Percentiles rank a stretch among this genome's conserved stretches.
Conservation (phyloP, 1,140 invertebrate species). For the Macrocentrus cingulum region DNA sequence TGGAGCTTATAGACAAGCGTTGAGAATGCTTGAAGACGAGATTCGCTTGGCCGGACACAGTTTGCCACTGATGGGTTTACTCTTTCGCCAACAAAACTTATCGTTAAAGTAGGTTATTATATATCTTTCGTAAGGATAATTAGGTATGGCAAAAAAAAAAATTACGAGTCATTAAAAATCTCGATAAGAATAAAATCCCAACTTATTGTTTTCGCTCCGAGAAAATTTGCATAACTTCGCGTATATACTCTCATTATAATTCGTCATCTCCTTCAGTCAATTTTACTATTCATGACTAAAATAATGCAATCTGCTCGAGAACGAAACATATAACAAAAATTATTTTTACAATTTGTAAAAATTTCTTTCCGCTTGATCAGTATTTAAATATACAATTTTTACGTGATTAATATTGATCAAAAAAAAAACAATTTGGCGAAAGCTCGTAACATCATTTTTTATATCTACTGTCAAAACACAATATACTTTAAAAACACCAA, state of each 20-base stretch:
- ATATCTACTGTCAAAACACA: too few relatives aligned
- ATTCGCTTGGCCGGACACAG: background rate
- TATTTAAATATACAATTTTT: too few relatives aligned
- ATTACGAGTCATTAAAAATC: background rate
- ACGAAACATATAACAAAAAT: too few relatives aligned
- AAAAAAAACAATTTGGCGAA: too few relatives aligned
- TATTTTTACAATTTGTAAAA: too few relatives aligned
- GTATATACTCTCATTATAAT: background rate
- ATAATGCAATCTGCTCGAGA: background rate
- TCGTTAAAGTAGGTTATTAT: background rate
- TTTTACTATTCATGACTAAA: background rate
- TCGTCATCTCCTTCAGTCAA: too few relatives aligned
- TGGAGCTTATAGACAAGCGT: slow-evolving; percentile 7
- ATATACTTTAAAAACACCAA: too few relatives aligned
- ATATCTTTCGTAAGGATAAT: background rate
- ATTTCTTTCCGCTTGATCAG: too few relatives aligned
- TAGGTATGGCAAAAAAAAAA: background rate
- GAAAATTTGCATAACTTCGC: background rate
- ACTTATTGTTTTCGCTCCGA: too few relatives aligned
- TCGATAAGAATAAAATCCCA: too few relatives aligned
- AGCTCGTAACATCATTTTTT: too few relatives aligned
- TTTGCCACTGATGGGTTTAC: background rate
- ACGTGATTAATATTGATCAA: too few relatives aligned
- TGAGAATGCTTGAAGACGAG: background rate
- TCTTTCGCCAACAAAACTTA: slow-evolving; percentile 4